Percentiles rank a stretch among this genome's conserved stretches.
Conservation (phyloP, 2,888 invertebrate species). For the Cheilosia urbana region DNA sequence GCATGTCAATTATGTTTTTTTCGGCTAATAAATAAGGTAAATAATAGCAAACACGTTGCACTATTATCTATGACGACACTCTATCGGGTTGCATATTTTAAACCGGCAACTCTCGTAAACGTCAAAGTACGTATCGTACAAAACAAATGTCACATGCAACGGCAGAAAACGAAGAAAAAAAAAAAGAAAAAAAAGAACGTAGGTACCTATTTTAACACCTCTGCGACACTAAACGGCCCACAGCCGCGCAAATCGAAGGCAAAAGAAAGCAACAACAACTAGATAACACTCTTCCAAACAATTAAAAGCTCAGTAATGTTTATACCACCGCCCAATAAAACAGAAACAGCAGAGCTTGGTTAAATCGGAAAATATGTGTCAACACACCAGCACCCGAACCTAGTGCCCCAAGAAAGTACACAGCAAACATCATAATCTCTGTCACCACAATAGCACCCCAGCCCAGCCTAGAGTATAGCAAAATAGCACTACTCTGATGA, state of each 20-base stretch:
- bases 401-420: slow-evolving; percentile 48
- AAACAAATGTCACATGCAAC: not conserved
- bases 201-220: slow-evolving; percentile 39
- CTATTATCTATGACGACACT: slow-evolving; percentile 32
- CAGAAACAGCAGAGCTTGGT: slow-evolving; percentile 23
- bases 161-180: not conserved
- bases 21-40: slow-evolving; percentile 33
- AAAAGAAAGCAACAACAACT: slow-evolving; percentile 15
- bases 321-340: slow-evolving; percentile 11
- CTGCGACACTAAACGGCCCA: slow-evolving; percentile 14
- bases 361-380: slow-evolving; percentile 61
- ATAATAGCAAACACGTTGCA: slow-evolving; percentile 13
- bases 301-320: slow-evolving; percentile 58
- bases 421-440: slow-evolving; percentile 31
- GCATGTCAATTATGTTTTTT: slow-evolving; percentile 18
- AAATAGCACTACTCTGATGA: slow-evolving; percentile 13
- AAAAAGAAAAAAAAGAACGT: slow-evolving; percentile 23
- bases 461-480: slow-evolving; percentile 29
- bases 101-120: slow-evolving; percentile 41
- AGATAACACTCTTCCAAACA: slow-evolving; percentile 46
- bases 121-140: slow-evolving; percentile 3
- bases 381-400: slow-evolving; percentile 49
- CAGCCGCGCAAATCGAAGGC: slow-evolving; percentile 17
- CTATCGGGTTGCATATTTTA: not conserved
- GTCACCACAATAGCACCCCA: slow-evolving; percentile 34